These are phyloP conservation scores for Burhinus oedicnemus DNA, from an alignment of 2,113 vertebrate species.

Conservation along the genomic window DNA sequence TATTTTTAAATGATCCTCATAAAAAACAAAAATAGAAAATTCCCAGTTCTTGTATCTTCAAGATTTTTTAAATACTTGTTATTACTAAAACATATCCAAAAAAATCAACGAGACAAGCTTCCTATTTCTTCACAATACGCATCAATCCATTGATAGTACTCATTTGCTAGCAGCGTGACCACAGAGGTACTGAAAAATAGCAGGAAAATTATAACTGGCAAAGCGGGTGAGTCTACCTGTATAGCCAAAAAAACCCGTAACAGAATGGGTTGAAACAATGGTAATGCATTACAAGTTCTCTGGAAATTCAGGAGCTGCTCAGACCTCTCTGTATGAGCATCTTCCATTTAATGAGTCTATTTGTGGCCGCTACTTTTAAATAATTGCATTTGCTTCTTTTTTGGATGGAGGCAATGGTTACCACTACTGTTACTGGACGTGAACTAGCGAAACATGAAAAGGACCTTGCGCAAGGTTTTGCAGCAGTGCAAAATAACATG, in stretches of 20 bases:
- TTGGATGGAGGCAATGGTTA: neutral
- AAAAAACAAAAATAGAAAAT: neutral
- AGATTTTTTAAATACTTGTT: neutral
- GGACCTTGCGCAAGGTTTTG: neutral
- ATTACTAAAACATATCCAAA: neutral
- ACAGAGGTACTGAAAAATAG: neutral
- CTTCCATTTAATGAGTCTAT: neutral
- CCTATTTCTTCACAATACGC: neutral
- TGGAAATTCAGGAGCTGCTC: neutral
- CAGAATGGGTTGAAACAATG: neutral
- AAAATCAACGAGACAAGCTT: neutral
- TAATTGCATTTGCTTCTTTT: neutral
- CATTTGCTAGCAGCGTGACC: neutral
- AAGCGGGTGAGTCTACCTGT: neutral
- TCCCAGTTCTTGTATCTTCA: neutral
- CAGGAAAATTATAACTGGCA: neutral
- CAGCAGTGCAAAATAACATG: neutral
- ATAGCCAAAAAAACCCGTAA: neutral
- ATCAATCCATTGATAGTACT: neutral
- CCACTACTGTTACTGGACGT: accelerated
- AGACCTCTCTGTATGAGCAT: neutral
- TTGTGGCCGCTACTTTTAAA: neutral
- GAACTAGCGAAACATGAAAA: neutral
- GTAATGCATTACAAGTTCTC: neutral
- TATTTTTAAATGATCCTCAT: neutral